Percentiles rank a stretch among this genome's conserved stretches.
Evolutionary conservation across 2,113 vertebrate species (phyloP).

Genomic region (Pelvicachromis taeniatus): DNA sequence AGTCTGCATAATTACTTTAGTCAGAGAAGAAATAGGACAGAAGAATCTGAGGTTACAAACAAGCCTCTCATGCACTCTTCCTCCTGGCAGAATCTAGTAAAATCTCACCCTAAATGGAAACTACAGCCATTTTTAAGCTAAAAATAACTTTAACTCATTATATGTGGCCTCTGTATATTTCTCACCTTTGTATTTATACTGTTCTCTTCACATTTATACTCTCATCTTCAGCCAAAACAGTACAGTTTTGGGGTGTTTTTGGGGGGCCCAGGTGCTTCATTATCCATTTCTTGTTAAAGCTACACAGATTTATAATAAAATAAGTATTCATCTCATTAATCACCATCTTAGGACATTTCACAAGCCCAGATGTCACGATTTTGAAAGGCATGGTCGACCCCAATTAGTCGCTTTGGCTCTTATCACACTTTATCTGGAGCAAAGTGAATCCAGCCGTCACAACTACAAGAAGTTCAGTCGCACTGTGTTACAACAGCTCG

Average conservation of each 20-base stretch:
- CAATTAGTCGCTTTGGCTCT: constrained; percentile 5
- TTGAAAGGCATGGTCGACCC: neutral
- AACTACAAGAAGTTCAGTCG: neutral
- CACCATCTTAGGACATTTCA: neutral
- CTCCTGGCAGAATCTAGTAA: neutral
- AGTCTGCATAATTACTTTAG: constrained; percentile 39
- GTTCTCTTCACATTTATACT: neutral
- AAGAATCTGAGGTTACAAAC: neutral
- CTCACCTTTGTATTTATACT: neutral
- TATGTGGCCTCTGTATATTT: neutral
- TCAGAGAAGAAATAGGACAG: constrained; percentile 24
- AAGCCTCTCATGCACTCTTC: neutral
- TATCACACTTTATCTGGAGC: constrained; percentile 4
- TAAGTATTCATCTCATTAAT: constrained; percentile 1
- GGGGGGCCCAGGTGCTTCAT: neutral
- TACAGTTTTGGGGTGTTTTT: neutral
- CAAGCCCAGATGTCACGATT: neutral
- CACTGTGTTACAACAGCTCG: neutral
- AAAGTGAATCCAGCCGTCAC: constrained; percentile 2
- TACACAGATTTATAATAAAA: neutral
- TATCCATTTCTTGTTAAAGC: neutral
- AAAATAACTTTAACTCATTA: neutral
- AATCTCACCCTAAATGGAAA: neutral
- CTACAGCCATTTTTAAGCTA: neutral
- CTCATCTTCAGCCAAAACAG: neutral